Evolutionary conservation across 2,797 vertebrate species (phyloP), one percentile per base, ranked within the genome.

Genomic region (Intellagama lesueurii): DNA sequence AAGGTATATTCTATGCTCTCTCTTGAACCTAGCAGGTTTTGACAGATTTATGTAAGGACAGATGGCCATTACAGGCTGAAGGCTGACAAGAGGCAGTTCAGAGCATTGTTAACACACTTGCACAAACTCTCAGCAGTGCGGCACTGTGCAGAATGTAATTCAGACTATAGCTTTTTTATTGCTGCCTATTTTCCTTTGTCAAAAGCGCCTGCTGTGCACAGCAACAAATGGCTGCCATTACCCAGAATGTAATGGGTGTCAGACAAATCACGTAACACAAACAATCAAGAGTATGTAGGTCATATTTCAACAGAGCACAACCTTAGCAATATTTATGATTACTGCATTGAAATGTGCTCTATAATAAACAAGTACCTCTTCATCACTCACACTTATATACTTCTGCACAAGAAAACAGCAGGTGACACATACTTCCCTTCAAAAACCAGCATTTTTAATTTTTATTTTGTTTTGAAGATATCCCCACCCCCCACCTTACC

Each of bases 41-140:
- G 97, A 98, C 97, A 98, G 98, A 99, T 98, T 98, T 98, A 99
- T 98, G 97, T 95, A 97, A 97, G 97, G 98, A 98, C 98, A 98
- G 98, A 98, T 98, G 98, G 98, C 98, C 98, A 97, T 98, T 98
- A 98, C 96, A 97, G 98, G 97, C 97, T 97, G 98, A 98, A 98
- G 98, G 97, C 98, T 98, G 98, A 99, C 98, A 99, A 98, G 98
- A 98, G 98, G 98, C 97, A 98, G 98, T 98, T 98, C 98, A 98
- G 97, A 97, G 98, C 98, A 98, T 97, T 98, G 98, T 99, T 99
- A 99, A 99, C 98, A 98, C 98, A 98, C 98, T 98, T 97, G 96
- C 98, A 98, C 98, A 98, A 98, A 99, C 98, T 98, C 98, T 97
- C 97, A 94, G 96, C 97, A 96, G 93, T 94, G 96, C 96, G 94